These are phyloP conservation scores for Poecilia velifera DNA, from an alignment of 2,797 vertebrate genomes.

Conservation along the genomic window DNA sequence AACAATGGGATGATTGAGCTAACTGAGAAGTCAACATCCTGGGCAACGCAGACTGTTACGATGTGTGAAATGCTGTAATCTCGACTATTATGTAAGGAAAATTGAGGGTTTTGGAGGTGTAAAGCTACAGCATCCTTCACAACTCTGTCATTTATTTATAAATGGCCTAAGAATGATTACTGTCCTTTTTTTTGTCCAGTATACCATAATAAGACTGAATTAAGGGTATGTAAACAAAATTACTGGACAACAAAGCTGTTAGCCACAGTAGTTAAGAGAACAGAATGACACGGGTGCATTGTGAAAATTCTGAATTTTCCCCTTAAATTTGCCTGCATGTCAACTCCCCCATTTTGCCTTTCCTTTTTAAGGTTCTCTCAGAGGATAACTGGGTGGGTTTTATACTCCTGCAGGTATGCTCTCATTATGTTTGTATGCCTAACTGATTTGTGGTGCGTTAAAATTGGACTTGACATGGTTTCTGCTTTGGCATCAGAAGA, in stretches of 20 bases:
- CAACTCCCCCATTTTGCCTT: background rate
- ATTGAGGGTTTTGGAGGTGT: too few species aligned
- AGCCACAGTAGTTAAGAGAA: background rate
- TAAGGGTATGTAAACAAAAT: background rate
- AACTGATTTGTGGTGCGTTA: background rate
- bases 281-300: background rate
- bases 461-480: background rate
- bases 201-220: background rate
- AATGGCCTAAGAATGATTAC: too few species aligned
- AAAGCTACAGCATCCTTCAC: too few species aligned
- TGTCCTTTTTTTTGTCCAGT: too few species aligned
- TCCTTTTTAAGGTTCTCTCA: background rate
- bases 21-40: background rate
- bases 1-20: background rate
- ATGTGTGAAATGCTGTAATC: too few species aligned
- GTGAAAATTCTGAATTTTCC: background rate
- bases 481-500: background rate
- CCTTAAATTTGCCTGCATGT: background rate
- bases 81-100: too few species aligned
- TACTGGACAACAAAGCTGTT: background rate
- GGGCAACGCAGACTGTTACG: background rate
- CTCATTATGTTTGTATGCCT: background rate
- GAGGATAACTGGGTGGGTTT: background rate
- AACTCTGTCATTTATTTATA: too few species aligned
- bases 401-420: background rate